A percentile compares a stretch with the other conserved stretches of the same genome.
These are phyloP conservation scores for Pegoplata infirma DNA, from an alignment of 2,888 invertebrate species.

Conservation along the genomic window DNA sequence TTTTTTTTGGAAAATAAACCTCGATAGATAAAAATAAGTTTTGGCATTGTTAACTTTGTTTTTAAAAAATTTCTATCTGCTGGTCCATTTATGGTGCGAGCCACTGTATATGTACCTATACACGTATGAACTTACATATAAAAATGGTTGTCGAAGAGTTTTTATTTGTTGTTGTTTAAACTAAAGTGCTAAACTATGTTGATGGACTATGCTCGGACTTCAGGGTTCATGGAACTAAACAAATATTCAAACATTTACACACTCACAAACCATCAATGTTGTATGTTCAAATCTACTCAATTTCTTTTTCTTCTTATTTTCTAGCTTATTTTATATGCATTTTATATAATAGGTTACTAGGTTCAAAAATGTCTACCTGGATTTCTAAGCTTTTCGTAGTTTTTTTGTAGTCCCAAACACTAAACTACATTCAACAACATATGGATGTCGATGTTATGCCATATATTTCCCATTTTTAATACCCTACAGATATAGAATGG, in stretches of 20 bases:
- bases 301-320: not conserved
- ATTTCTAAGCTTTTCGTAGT: not conserved
- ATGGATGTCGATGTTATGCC: too few relatives aligned
- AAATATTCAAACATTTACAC: constrained; percentile 42
- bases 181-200: constrained; percentile 76
- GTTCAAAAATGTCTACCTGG: constrained; percentile 51
- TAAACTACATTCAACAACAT: too few relatives aligned
- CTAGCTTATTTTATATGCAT: constrained; percentile 22
- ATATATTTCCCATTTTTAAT: too few relatives aligned
- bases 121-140: too few relatives aligned
- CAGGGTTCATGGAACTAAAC: constrained; percentile 57
- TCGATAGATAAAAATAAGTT: too few relatives aligned
- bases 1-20: too few relatives aligned
- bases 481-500: too few relatives aligned
- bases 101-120: too few relatives aligned
- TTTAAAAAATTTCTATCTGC: too few relatives aligned
- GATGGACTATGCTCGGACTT: constrained; percentile 65
- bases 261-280: constrained; percentile 9
- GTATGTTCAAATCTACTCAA: constrained; percentile 28
- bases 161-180: constrained; percentile 32
- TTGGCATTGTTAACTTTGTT: too few relatives aligned
- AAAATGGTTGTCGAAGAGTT: constrained; percentile 20
- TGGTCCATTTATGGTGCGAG: too few relatives aligned
- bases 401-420: too few relatives aligned
- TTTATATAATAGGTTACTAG: constrained; percentile 57